phyloP scores from a whole-genome alignment of 2,888 invertebrate genomes.

The Tetropium fuscum region DNA sequence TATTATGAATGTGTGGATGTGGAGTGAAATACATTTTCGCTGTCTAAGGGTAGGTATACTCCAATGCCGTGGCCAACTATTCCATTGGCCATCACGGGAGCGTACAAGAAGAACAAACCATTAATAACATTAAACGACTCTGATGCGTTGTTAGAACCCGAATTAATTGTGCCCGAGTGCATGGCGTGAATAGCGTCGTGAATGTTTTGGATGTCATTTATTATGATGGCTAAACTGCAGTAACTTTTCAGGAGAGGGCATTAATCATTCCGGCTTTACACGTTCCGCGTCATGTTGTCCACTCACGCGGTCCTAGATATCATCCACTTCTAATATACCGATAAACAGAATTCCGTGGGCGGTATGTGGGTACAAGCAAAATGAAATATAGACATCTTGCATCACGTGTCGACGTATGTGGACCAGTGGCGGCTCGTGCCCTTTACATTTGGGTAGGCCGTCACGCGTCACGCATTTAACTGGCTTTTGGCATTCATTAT shows the following conservation, averaged over 20 bases:
- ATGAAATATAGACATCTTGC: too few species aligned
- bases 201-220: slow-evolving; percentile 15
- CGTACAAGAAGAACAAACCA: background rate
- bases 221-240: slow-evolving; percentile 17
- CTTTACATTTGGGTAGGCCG: too few species aligned
- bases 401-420: too few species aligned
- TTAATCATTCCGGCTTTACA: slow-evolving; percentile 16
- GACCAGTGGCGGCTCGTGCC: too few species aligned
- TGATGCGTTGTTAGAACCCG: background rate
- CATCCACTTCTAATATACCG: slow-evolving; percentile 34
- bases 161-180: slow-evolving; percentile 11
- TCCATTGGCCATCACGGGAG: background rate
- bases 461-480: too few species aligned
- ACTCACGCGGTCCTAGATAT: slow-evolving; percentile 34
- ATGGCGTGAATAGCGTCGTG: slow-evolving; percentile 1
- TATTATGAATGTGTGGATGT: too few species aligned
- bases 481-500: too few species aligned
- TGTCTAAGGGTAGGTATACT: too few species aligned
- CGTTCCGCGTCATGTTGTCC: slow-evolving; percentile 26
- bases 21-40: too few species aligned
- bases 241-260: slow-evolving; percentile 1
- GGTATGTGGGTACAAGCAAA: too few species aligned
- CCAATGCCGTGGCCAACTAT: too few species aligned
- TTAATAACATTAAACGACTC: background rate
- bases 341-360: too few species aligned